A percentile compares a stretch with the other conserved stretches of the same genome.
Conservation (phyloP, 2,797 vertebrate genomes). For the Hafferia zeledoni region DNA sequence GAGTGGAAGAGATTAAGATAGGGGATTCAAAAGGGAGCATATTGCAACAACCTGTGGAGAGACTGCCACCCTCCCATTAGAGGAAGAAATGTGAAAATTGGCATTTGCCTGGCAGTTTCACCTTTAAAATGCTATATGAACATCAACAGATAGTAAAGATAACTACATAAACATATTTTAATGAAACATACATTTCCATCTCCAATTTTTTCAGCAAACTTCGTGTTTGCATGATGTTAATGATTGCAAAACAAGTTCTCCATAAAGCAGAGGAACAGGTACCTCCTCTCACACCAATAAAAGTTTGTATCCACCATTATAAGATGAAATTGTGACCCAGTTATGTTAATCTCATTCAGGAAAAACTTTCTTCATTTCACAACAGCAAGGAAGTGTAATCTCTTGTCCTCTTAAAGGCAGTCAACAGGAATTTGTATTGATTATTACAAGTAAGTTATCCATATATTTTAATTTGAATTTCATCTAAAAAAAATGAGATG, state of each 20-base stretch:
- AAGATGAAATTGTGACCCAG: not conserved
- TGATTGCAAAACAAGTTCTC: not conserved
- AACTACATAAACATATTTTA: not conserved
- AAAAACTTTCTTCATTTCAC: not conserved
- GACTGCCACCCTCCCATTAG: not conserved
- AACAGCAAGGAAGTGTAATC: not conserved
- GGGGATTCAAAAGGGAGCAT: not conserved
- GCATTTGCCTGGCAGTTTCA: not conserved
- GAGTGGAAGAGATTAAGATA: not conserved
- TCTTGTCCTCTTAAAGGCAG: not conserved
- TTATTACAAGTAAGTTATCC: not conserved
- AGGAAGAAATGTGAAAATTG: not conserved
- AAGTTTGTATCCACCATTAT: not conserved
- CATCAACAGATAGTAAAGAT: not conserved
- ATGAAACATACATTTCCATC: not conserved
- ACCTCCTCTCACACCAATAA: not conserved
- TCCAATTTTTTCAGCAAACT: not conserved
- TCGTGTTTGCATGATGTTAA: not conserved
- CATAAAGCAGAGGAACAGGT: not conserved
- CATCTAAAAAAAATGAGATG: not conserved
- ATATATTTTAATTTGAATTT: not conserved
- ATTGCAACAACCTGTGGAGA: not conserved
- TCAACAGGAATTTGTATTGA: not conserved
- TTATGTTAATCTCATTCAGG: not conserved
- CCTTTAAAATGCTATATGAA: not conserved